Base-by-base conservation (phyloP, 1,140 invertebrate species). In the Meloidogyne hapla region DNA sequence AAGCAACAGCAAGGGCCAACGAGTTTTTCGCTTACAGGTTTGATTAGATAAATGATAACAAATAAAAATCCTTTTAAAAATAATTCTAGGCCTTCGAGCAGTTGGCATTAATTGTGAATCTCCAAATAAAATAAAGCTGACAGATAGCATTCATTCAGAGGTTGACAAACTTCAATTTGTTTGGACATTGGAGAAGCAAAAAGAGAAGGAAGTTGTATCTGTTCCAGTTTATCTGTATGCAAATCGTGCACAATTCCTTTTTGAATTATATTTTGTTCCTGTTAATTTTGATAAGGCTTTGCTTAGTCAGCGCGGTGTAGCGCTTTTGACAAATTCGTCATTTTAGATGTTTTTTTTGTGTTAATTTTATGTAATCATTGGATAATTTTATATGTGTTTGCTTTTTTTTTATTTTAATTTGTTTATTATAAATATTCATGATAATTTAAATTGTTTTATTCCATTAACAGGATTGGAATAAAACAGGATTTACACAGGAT, bases 291-390 rank as follows among this genome's bases (percentile, higher is more conserved):
- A 94, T 87, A 92, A 92, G 78, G 94, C 93, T 88, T 88, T 92
- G 87, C 95, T 98, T 90, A 97, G 97, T 88, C 95, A 99, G 88
- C 90, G 96, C 76, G 96, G 96, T 76, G 96, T 99, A 1, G 96
- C 96, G 21, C 74, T 90, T 15, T 67, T 86, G 40, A 48, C 77
- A 13, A 84, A 84, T 61, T 48, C 21, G 9, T 63, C 64, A n/a
- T 28, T 69, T 75, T 75, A 40, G 45, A 13, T 28, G 12, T 13
- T n/a, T n/a, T n/a, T 56, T 56, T 33, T 33, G 4, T 33, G 33
- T 33, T n/a, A n/a, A n/a, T 56, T 56, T 56, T 56, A 1, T 48
- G 13, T 18, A 18, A 15, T 45, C 2, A 45, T 56, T 56, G 8
- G 5, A 6, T 56, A 56, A 56, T n/a, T 56, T 56, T 56, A 18